phyloP scores from a whole-genome alignment of 2,797 vertebrate species.

The Oryzias dopingdopingensis region DNA sequence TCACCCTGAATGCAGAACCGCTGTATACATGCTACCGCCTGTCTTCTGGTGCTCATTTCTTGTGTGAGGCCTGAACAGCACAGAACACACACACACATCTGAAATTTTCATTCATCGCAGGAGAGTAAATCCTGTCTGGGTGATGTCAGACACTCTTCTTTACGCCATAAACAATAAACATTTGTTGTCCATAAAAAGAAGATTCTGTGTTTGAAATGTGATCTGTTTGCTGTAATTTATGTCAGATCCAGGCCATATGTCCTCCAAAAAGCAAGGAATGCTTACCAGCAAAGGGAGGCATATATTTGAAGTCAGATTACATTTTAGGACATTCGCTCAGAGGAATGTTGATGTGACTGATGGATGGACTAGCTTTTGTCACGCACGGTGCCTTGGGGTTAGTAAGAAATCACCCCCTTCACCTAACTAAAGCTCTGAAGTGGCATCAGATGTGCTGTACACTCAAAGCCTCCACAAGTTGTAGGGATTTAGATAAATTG shows the following conservation, averaged over 20 bases:
- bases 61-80: slow-evolving; percentile 25
- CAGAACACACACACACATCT: slow-evolving; percentile 5
- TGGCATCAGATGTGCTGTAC: not conserved
- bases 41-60: slow-evolving; percentile 34
- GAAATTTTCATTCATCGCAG: not conserved
- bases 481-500: not conserved
- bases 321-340: not conserved
- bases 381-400: not conserved
- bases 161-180: no score
- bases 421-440: slow-evolving; percentile 1
- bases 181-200: no score
- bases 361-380: not conserved
- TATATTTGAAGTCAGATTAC: not conserved
- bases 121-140: not conserved
- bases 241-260: no score
- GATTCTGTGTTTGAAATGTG: no score
- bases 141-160: no score
- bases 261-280: not conserved
- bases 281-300: not conserved
- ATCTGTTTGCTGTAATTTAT: no score
- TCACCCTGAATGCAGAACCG: slow-evolving; percentile 10
- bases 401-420: not conserved
- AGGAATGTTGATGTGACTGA: not conserved
- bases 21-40: slow-evolving; percentile 14
- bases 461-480: slow-evolving; percentile 4